Percentiles rank a stretch among this genome's conserved stretches.
Conservation (phyloP, 2,113 vertebrate genomes). For the Stegastes partitus region DNA sequence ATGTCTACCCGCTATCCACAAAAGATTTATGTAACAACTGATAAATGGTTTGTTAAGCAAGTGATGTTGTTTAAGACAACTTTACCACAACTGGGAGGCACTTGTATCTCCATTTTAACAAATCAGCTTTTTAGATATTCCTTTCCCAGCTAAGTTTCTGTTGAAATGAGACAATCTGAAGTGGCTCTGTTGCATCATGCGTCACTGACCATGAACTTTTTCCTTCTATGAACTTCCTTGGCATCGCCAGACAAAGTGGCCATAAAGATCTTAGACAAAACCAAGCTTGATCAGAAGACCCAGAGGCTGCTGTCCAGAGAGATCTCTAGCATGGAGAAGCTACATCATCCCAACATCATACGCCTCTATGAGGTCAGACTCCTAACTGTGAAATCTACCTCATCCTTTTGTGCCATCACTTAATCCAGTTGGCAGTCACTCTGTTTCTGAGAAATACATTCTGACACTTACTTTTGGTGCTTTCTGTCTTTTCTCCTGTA, state of each 20-base stretch:
- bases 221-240: neutral
- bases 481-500: slow-evolving; percentile 15
- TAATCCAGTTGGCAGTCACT: neutral
- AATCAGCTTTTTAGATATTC: too few species aligned
- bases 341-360: slow-evolving; percentile 97
- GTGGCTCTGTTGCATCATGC: neutral
- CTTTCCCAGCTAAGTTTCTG: too few species aligned
- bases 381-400: neutral
- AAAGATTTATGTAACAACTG: slow-evolving; percentile 3
- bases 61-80: too few species aligned
- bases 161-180: neutral
- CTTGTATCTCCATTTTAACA: too few species aligned
- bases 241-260: slow-evolving; percentile 93
- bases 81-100: too few species aligned
- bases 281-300: slow-evolving; percentile 96
- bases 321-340: slow-evolving; percentile 98
- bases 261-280: slow-evolving; percentile 98
- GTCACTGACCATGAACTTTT: neutral
- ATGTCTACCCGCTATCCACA: slow-evolving; percentile 1
- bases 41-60: slow-evolving; percentile 1
- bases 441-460: neutral
- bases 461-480: neutral
- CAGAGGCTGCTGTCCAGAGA: slow-evolving; percentile 93
- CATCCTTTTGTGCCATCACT: too few species aligned
- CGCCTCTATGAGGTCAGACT: slow-evolving; percentile 91